Evolutionary conservation across 2,888 invertebrate genomes (phyloP).

Genomic region (Tachina grossa): DNA sequence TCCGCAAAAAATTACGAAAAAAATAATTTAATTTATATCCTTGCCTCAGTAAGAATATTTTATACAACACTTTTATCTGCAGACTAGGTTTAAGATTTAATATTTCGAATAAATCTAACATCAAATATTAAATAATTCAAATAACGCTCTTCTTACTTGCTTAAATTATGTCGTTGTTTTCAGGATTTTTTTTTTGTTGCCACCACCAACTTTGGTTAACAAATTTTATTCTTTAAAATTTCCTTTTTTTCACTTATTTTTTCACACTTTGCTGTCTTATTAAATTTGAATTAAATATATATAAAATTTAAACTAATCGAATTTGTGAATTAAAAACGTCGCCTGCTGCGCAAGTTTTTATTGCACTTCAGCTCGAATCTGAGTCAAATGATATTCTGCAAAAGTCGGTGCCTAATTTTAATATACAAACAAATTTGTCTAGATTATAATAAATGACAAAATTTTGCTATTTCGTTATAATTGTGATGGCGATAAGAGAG

Average conservation of each 20-base stretch:
- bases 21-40: not conserved
- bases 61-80: not conserved
- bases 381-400: constrained; percentile 28
- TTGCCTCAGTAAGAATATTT: not conserved
- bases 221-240: not conserved
- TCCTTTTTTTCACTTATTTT: not conserved
- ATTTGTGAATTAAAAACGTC: not conserved
- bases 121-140: not conserved
- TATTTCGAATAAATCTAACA: not conserved
- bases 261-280: not conserved
- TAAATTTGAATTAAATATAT: not conserved
- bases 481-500: constrained; percentile 34
- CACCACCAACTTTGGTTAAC: not conserved
- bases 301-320: not conserved
- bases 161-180: not conserved
- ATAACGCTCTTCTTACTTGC: constrained; percentile 18
- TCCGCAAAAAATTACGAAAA: no score
- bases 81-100: no score
- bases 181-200: not conserved
- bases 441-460: constrained; percentile 30
- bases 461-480: constrained; percentile 15
- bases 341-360: constrained; percentile 1
- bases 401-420: constrained; percentile 6
- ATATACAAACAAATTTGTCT: constrained; percentile 37
- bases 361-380: constrained; percentile 36